phyloP scores from a whole-genome alignment of 1,140 invertebrate species.

The Caenorhabditis latens region DNA sequence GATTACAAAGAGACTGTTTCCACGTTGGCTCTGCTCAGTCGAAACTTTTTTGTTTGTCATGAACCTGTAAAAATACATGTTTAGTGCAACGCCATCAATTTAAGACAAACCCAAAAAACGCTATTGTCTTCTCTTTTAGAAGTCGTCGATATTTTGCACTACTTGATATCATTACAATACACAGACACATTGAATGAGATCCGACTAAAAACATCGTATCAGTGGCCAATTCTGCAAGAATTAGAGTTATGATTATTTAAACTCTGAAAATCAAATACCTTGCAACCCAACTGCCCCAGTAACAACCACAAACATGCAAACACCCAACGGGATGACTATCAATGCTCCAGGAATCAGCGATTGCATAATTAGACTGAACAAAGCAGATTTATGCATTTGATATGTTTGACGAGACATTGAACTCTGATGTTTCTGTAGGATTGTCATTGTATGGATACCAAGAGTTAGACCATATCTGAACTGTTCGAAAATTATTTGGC shows the following conservation, averaged over 20 bases:
- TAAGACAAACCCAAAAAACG: background rate
- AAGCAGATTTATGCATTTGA: slow-evolving; percentile 5
- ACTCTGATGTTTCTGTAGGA: background rate
- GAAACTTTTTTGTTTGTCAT: too few relatives aligned
- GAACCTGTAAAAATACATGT: too few relatives aligned
- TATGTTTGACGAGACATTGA: background rate
- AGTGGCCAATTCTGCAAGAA: background rate
- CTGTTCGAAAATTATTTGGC: background rate
- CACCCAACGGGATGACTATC: background rate
- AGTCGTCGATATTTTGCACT: background rate
- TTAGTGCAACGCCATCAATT: too few relatives aligned
- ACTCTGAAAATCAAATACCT: background rate
- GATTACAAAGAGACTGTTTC: too few relatives aligned
- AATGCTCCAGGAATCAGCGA: background rate
- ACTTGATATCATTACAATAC: background rate
- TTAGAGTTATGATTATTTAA: background rate
- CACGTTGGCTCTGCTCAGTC: too few relatives aligned
- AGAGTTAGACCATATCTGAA: background rate
- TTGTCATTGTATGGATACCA: background rate
- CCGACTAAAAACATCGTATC: slow-evolving; percentile 4
- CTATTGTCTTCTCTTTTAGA: background rate
- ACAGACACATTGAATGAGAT: background rate
- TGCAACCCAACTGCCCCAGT: background rate
- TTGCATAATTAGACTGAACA: background rate
- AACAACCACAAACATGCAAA: background rate